A percentile compares a stretch with the other conserved stretches of the same genome.
These are phyloP conservation scores for Piezodorus guildinii DNA, from an alignment of 1,140 invertebrate species.

Conservation along the genomic window DNA sequence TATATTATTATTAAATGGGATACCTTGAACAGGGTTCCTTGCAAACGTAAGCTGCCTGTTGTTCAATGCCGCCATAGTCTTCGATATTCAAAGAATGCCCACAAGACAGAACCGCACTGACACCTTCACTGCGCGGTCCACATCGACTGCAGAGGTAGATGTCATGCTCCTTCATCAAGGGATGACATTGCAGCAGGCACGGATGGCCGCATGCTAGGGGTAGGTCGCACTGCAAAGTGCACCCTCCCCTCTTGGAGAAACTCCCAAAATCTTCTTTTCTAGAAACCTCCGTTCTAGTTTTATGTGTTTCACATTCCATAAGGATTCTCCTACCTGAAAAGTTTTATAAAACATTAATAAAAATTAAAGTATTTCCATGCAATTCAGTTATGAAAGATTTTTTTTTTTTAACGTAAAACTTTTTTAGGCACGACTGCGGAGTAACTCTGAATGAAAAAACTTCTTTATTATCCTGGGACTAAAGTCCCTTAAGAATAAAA, in stretches of 20 bases:
- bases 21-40: too few species aligned
- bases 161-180: background rate
- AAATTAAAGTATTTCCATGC: too few species aligned
- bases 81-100: background rate
- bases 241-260: background rate
- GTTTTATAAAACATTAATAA: too few species aligned
- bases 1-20: too few species aligned
- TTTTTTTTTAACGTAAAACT: too few species aligned
- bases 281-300: background rate
- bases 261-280: background rate
- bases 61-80: too few species aligned
- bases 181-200: background rate
- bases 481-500: too few species aligned
- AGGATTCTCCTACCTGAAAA: background rate
- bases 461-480: too few species aligned
- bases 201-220: background rate
- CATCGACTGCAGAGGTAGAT: background rate
- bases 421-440: too few species aligned
- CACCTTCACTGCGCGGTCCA: background rate
- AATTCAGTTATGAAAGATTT: too few species aligned
- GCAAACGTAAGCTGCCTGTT: too few species aligned
- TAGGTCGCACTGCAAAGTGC: background rate
- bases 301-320: background rate
- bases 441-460: too few species aligned
- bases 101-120: background rate